Conservation (phyloP, 2,797 vertebrate species). For the Pseudocheirus occidentalis region DNA sequence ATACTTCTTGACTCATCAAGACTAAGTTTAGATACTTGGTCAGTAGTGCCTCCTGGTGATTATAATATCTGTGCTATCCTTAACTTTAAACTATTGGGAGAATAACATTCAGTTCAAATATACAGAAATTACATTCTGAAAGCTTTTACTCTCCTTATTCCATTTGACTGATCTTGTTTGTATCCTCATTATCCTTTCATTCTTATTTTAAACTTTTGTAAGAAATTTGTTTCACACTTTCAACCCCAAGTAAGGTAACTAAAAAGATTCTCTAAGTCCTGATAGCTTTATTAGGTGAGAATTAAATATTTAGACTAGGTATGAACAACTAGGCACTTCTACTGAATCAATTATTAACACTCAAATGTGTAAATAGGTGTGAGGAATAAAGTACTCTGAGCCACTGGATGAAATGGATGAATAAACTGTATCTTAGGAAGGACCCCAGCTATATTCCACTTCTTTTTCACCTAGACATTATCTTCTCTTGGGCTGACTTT, state of each 20-base stretch:
- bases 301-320: not conserved
- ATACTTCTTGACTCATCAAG: not conserved
- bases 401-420: not conserved
- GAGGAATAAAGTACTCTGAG: not conserved
- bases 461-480: not conserved
- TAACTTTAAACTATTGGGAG: not conserved
- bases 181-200: not conserved
- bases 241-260: not conserved
- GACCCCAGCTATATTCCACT: not conserved
- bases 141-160: not conserved
- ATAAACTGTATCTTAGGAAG: not conserved
- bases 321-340: not conserved
- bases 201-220: not conserved
- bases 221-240: not conserved
- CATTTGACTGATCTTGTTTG: not conserved
- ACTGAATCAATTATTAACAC: not conserved
- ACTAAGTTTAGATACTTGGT: not conserved
- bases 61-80: not conserved
- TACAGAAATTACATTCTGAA: not conserved
- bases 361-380: not conserved
- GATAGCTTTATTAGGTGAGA: not conserved
- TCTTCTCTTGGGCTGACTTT: not conserved
- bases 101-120: not conserved
- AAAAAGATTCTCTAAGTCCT: not conserved
- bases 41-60: not conserved